Base-by-base conservation (phyloP, 2,113 vertebrate genomes). In the Zosterops borbonicus region DNA sequence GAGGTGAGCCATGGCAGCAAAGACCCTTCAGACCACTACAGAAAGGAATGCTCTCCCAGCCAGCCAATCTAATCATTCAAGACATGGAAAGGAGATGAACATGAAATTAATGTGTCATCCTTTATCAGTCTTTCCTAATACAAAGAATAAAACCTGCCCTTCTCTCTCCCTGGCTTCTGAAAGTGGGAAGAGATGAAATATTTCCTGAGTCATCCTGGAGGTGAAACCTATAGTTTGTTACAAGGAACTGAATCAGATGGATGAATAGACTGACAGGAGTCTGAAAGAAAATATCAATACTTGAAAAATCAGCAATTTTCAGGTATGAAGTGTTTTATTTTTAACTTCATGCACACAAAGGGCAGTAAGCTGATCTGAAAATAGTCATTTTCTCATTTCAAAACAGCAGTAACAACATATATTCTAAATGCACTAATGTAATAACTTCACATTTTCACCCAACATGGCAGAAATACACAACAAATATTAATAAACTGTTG, bases 261-360 rank as follows among this genome's bases (percentile, higher is more conserved):
- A 80, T 89, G 47, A 77, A 55, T 50, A 60, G 71, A 77, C 64
- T 78, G 83, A 59, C 44, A 60, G 31, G 37, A 84, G 12, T 35
- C 81, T 75, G 52, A 88, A 96, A 90, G 55, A 83, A 92, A 89
- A 86, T 33, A 83, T 37, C 79, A 86, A 41, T 70, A 93, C 47
- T 76, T 75, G 71, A 86, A 94, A 92, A 93, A 62, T 60, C 46
- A 73, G 56, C 33, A 68, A 2, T 50, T 84, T 87, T 37, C 2
- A 3, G 42, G 31, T 60, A 88, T 83, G 37, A 94, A 92, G 29
- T 69, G 55, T 44, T 74, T 67, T 71, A 55, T 44, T 68, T 59
- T 78, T 87, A 89, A 84, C 60, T 75, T 59, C 20, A 39, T 62
- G 71, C 42, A 73, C 37, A 42, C n/a, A 49, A 68, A 41, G 44